Evolutionary conservation across 2,797 vertebrate genomes (phyloP), one percentile per base, ranked within the genome.

Genomic region (Tangara arthus): DNA sequence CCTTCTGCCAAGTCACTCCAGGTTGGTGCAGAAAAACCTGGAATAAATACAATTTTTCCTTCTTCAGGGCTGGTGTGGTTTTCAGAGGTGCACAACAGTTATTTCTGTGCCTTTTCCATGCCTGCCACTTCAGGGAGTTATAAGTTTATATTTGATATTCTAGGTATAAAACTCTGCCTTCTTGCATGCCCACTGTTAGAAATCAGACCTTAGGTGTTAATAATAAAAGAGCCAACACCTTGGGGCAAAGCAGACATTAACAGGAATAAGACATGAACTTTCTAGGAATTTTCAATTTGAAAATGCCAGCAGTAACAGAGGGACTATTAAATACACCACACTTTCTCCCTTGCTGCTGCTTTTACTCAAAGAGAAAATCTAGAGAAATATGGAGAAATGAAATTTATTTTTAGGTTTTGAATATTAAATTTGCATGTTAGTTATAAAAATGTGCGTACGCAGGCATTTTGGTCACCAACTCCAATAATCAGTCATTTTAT

Each of bases 261-360:
- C 57, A 83, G 70, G 61, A 91, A 88, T 21, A 61, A 44, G 39
- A 88, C 44, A 2, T 78, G 49, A 95, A 81, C 79, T 91, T 95
- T 88, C 69, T 81, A 82, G 82, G 82, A 93, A 94, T 82, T 71
- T 93, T 41, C 42, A 52, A 55, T 28, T 64, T 93, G 72, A 66
- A 94, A 93, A 91, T 21, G 49, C 75, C 81, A 80, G 46, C 47
- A 89, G 46, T 69, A 94, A 82, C 83, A 84, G 50, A 66, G 27
- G 27, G 34, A 39, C 42, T 82, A 27, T 75, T 80, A 91, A 80
- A 85, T 28, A 76, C 13, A 56, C 39, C 32, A 11, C 52, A 65
- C 6, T 57, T 65, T 22, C 34, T 61, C 64, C 32, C 61, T 59
- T 44, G 3, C 32, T 61, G 55, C 42, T 83, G 60, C 55, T 34